phyloP scores from a whole-genome alignment of 2,113 vertebrate species.

The Zosterops lateralis region DNA sequence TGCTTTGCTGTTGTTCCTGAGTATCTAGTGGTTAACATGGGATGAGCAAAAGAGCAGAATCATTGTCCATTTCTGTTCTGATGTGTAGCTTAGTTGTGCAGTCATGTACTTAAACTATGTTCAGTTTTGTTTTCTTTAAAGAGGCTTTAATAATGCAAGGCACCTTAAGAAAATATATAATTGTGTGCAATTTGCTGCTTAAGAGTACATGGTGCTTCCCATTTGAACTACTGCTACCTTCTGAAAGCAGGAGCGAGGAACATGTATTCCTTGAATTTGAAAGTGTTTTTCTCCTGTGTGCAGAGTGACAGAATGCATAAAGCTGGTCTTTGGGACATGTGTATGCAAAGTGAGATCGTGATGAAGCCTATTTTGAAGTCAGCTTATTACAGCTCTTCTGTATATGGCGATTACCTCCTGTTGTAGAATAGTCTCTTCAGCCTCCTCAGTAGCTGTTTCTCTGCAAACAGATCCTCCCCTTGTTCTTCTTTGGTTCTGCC shows the following conservation, averaged over 20 bases:
- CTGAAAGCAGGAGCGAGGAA: neutral
- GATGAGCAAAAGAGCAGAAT: conserved; percentile 6
- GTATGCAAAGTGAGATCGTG: neutral
- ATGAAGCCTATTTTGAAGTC: neutral
- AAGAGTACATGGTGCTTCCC: neutral
- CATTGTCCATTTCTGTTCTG: conserved; percentile 8
- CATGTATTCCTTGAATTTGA: neutral
- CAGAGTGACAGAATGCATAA: conserved; percentile 33
- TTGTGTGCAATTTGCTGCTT: conserved; percentile 44
- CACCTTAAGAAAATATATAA: conserved; percentile 60
- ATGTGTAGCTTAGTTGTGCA: neutral
- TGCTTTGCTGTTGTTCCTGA: neutral
- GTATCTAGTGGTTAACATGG: neutral
- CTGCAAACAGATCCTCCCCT: neutral
- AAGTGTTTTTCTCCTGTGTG: conserved; percentile 6
- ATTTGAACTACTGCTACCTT: neutral
- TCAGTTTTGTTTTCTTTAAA: conserved; percentile 45
- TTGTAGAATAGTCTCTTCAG: neutral
- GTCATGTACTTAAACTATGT: conserved; percentile 27
- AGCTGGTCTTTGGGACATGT: neutral
- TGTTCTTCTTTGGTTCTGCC: neutral
- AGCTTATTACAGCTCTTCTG: neutral
- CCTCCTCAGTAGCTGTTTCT: neutral
- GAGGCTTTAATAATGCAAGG: conserved; percentile 53
- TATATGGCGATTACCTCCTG: neutral